phyloP scores from a whole-genome alignment of 2,888 invertebrate species.

The Osedax frankpressi region DNA sequence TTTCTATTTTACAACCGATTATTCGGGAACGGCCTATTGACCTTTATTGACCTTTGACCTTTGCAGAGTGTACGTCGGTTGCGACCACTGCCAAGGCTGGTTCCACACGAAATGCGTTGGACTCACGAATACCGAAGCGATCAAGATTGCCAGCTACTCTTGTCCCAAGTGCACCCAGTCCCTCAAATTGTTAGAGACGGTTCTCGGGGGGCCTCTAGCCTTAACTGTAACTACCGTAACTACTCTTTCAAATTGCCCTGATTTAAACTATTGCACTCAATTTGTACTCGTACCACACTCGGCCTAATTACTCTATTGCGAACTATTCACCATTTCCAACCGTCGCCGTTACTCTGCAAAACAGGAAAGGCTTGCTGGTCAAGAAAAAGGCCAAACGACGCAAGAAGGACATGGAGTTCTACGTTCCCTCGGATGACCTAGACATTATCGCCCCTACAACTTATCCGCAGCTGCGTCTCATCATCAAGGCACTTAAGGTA shows the following conservation, averaged over 20 bases:
- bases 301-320: too few species aligned
- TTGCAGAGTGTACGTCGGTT: constrained; percentile 87
- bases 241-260: constrained; percentile 1
- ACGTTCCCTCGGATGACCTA: neutral
- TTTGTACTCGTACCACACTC: too few species aligned
- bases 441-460: neutral
- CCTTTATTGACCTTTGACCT: neutral
- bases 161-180: constrained; percentile 75
- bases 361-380: neutral
- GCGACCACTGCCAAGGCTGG: constrained; percentile 97
- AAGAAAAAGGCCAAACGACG: neutral
- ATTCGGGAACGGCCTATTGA: too few species aligned
- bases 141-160: constrained; percentile 84
- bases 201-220: neutral
- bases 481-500: constrained; percentile 21
- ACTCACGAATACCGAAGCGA: constrained; percentile 49
- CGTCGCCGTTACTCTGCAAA: neutral
- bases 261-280: too few species aligned
- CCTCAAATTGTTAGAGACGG: constrained; percentile 43
- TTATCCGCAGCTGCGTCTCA: constrained; percentile 15
- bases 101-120: constrained; percentile 96
- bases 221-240: constrained; percentile 8
- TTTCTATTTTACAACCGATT: too few species aligned
- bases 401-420: neutral
- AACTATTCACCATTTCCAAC: too few species aligned